Evolutionary conservation across 2,888 invertebrate genomes (phyloP), one percentile per base, ranked within the genome.

Genomic region (Diaprepes abbreviatus): DNA sequence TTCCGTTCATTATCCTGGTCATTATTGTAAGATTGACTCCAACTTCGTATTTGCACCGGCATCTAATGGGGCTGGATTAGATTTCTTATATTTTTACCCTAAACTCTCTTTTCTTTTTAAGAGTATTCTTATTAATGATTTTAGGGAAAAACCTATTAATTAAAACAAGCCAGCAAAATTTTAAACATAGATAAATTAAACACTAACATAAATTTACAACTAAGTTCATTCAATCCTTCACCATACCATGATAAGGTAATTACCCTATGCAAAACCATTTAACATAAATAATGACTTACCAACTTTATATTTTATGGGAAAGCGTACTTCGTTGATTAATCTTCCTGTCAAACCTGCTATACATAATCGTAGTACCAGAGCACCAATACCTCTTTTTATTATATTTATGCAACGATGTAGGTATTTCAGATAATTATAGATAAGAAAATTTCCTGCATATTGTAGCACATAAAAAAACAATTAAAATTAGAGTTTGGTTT

Each of bases 231-330:
- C 7, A 31, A 14, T 50, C 16, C 50, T 60, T 40, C 12, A 40
- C 48, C 63, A 40, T 28, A n/a, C 31, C 31, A 28, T 17, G 50
- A 60, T 45, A 28, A n/a, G 21, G 55, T 64, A 64, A 64, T 64
- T 64, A 52, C 33, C 33, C 31, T 28, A 24, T 40, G 52, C 55
- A 52, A 38, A 52, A 40, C 28, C 54, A 64, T 64, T 64, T 64
- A 55, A 36, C 64, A 64, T 64, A 64, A 64, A 55, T 54, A 64
- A 64, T 54, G 40, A 54, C 64, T 52, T 52, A 55, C 45, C 36
- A n/a, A 43, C 38, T 52, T 45, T 52, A 35, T 64, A 52, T 64
- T 64, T 64, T 64, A 64, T 64, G 64, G 64, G 64, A 64, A 64
- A 64, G 36, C 35, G 54, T 64, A 54, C 43, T 31, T 33, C 24